phyloP scores from a whole-genome alignment of 2,797 vertebrate genomes.

The Merluccius polli region DNA sequence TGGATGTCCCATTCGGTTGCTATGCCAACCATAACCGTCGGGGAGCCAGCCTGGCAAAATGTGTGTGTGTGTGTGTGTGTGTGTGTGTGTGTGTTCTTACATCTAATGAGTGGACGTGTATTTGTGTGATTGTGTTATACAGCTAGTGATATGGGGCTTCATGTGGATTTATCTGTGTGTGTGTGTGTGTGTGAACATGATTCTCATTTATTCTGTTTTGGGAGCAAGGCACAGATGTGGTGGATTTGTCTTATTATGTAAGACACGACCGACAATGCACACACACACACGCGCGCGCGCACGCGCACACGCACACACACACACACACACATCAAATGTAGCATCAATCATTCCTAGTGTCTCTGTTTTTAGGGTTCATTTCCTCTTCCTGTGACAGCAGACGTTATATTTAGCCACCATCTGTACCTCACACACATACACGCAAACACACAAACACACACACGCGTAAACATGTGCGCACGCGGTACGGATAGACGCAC shows the following conservation, averaged over 20 bases:
- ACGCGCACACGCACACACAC: constrained; percentile 13
- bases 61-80: constrained; percentile 22
- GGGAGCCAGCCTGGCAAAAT: constrained; percentile 34
- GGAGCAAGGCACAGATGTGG: constrained; percentile 54
- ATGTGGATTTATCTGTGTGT: background rate
- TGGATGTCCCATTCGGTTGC: constrained; percentile 55
- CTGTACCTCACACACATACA: constrained; percentile 28
- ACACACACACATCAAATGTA: constrained; percentile 5
- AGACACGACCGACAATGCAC: constrained; percentile 4
- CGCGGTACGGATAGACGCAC: too few species aligned
- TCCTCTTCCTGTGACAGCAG: constrained; percentile 55
- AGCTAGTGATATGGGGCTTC: too few species aligned
- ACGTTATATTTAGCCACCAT: constrained; percentile 54
- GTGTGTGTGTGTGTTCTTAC: constrained; percentile 8
- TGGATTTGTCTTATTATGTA: constrained; percentile 34
- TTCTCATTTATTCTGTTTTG: constrained; percentile 36
- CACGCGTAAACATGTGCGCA: constrained; percentile 5
- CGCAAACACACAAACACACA: constrained; percentile 14
- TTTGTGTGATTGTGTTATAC: background rate
- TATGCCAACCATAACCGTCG: constrained; percentile 57
- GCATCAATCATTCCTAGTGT: constrained; percentile 17
- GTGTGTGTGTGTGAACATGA: constrained; percentile 12
- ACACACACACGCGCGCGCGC: constrained; percentile 17
- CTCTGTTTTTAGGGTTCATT: constrained; percentile 50
- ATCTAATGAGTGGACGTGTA: constrained; percentile 14